Conservation (phyloP, 2,888 invertebrate species). For the Tachystola acroxantha region DNA sequence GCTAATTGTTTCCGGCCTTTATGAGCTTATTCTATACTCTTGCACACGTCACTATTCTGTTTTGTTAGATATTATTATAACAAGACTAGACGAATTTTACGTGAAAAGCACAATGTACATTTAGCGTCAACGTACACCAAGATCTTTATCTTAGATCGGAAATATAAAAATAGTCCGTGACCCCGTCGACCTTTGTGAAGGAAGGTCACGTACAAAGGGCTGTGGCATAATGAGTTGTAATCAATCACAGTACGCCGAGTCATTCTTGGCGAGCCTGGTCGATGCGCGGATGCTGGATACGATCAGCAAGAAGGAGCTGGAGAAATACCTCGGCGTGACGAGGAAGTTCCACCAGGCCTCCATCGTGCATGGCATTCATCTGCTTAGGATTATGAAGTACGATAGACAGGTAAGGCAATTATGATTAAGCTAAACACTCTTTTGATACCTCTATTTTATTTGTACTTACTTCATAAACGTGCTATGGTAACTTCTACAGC, state of each 20-base stretch:
- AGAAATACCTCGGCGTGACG: slow-evolving; percentile 94
- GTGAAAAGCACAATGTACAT: too few species aligned
- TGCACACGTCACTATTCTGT: too few species aligned
- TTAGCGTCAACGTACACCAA: too few species aligned
- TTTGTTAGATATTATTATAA: too few species aligned
- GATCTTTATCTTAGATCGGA: too few species aligned
- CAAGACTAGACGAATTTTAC: too few species aligned
- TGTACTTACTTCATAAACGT: not conserved
- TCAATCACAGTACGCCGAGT: slow-evolving; percentile 86
- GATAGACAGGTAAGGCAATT: slow-evolving; percentile 89
- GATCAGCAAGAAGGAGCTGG: slow-evolving; percentile 94
- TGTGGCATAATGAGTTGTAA: not conserved
- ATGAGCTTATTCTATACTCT: too few species aligned
- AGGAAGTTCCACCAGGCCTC: slow-evolving; percentile 97
- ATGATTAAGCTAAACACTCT: not conserved
- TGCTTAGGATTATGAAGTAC: slow-evolving; percentile 94
- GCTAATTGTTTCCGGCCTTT: too few species aligned
- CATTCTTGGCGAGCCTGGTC: slow-evolving; percentile 92
- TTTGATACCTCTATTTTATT: not conserved
- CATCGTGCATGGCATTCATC: slow-evolving; percentile 94
- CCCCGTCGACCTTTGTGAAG: not conserved
- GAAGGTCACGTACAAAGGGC: not conserved
- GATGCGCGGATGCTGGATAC: slow-evolving; percentile 96
- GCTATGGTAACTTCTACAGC: too few species aligned
- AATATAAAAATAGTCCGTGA: not conserved